Evolutionary conservation across 2,113 vertebrate species (phyloP).

Genomic region (Dicentrarchus labrax): DNA sequence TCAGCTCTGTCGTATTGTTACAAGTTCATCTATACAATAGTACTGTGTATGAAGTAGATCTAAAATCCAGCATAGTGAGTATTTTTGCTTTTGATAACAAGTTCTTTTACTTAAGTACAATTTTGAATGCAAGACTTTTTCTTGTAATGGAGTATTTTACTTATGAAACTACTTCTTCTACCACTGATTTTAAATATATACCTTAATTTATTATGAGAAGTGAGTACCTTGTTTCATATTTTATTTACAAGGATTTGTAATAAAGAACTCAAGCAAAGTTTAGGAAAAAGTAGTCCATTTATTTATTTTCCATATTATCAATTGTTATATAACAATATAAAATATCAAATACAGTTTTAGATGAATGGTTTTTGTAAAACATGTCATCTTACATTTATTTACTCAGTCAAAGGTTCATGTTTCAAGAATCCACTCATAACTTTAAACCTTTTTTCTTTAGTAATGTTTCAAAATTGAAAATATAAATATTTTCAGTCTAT

Average conservation of each 20-base stretch:
- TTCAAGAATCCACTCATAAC: too few species aligned
- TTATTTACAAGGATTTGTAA: background rate
- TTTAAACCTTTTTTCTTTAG: background rate
- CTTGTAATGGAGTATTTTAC: background rate
- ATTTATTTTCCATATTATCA: background rate
- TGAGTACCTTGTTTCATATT: background rate
- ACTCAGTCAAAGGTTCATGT: background rate
- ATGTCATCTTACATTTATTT: background rate
- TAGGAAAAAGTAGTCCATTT: background rate
- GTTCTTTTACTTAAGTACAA: too few species aligned
- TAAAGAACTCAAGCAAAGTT: background rate
- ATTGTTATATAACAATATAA: background rate
- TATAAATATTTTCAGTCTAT: slow-evolving; percentile 61
- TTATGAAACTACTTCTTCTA: background rate
- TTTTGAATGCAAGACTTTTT: background rate
- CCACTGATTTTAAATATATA: background rate
- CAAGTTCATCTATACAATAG: background rate
- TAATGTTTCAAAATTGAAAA: background rate
- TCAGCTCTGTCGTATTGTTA: background rate
- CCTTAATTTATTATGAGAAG: background rate
- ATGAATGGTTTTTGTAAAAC: background rate
- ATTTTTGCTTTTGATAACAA: too few species aligned
- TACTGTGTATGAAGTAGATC: background rate
- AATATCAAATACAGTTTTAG: background rate
- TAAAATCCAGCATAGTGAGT: background rate